Percentiles rank a stretch among this genome's conserved stretches.
These are phyloP conservation scores for Dipodomys stephensi DNA, from an alignment of 2,113 vertebrate species.

Conservation along the genomic window DNA sequence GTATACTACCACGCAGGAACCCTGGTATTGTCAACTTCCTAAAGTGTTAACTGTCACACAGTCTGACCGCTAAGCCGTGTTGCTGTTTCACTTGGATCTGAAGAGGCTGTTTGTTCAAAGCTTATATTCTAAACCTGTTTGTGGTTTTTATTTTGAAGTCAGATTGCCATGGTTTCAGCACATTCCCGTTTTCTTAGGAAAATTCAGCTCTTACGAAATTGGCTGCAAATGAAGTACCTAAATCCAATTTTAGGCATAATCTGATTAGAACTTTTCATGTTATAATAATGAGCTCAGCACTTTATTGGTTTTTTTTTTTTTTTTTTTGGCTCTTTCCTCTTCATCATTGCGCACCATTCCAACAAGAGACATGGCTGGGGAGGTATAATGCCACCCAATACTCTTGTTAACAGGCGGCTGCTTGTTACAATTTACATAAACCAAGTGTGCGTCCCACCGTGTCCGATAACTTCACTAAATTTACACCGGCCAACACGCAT, in stretches of 20 bases:
- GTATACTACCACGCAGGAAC: not conserved
- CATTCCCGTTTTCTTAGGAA: constrained; percentile 76
- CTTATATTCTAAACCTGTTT: constrained; percentile 68
- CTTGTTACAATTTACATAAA: constrained; percentile 87
- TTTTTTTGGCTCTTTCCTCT: constrained; percentile 61
- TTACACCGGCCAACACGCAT: constrained; percentile 84
- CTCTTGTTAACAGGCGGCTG: constrained; percentile 86
- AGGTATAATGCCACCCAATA: constrained; percentile 85
- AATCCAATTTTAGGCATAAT: constrained; percentile 75
- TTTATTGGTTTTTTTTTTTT: constrained; percentile 72
- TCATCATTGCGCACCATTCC: constrained; percentile 58
- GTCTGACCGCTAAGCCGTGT: constrained; percentile 37
- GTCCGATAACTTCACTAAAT: constrained; percentile 86
- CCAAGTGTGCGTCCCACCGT: constrained; percentile 85
- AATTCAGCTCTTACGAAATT: constrained; percentile 78
- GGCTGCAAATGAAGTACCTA: constrained; percentile 74
- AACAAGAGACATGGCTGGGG: constrained; percentile 82
- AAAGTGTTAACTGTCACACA: not conserved
- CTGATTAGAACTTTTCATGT: constrained; percentile 78
- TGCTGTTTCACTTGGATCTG: constrained; percentile 55
- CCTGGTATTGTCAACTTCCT: not conserved
- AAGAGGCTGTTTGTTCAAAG: constrained; percentile 72
- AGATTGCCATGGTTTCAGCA: constrained; percentile 79
- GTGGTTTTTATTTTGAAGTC: constrained; percentile 82
- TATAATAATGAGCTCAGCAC: constrained; percentile 79